These are phyloP conservation scores for Drosophila mimetica DNA, from an alignment of 2,888 invertebrate species.

Conservation along the genomic window DNA sequence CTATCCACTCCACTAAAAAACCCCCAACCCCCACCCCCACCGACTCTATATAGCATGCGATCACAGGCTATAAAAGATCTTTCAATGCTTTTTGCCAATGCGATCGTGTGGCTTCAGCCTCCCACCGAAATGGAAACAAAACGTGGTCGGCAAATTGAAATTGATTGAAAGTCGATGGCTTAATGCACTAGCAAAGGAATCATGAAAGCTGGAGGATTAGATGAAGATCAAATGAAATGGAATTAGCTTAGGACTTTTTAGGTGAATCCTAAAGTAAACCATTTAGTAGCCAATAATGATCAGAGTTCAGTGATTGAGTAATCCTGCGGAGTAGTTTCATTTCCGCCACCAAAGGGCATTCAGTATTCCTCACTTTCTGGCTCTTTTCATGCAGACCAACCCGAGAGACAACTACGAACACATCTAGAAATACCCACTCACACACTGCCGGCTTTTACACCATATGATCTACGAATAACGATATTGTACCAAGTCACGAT, in stretches of 20 bases:
- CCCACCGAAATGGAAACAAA: slow-evolving; percentile 45
- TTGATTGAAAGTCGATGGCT: slow-evolving; percentile 44
- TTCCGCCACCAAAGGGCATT: slow-evolving; percentile 29
- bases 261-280: neutral
- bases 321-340: neutral
- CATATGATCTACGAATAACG: slow-evolving; percentile 82
- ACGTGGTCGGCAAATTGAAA: slow-evolving; percentile 60
- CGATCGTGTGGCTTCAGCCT: slow-evolving; percentile 51
- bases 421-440: slow-evolving; percentile 61
- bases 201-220: neutral
- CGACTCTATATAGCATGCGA: slow-evolving; percentile 44
- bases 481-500: slow-evolving; percentile 84
- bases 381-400: slow-evolving; percentile 51
- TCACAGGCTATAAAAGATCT: slow-evolving; percentile 67
- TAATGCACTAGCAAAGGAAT: slow-evolving; percentile 36
- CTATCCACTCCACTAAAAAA: slow-evolving; percentile 14
- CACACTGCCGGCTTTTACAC: slow-evolving; percentile 66
- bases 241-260: neutral
- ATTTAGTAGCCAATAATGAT: neutral
- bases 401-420: slow-evolving; percentile 57
- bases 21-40: too few relatives aligned
- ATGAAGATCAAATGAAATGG: neutral
- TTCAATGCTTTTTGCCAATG: slow-evolving; percentile 48
- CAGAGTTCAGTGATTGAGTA: neutral
- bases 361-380: slow-evolving; percentile 13